Base-by-base conservation (phyloP, 2,797 vertebrate species). In the Takifugu ocellatus region DNA sequence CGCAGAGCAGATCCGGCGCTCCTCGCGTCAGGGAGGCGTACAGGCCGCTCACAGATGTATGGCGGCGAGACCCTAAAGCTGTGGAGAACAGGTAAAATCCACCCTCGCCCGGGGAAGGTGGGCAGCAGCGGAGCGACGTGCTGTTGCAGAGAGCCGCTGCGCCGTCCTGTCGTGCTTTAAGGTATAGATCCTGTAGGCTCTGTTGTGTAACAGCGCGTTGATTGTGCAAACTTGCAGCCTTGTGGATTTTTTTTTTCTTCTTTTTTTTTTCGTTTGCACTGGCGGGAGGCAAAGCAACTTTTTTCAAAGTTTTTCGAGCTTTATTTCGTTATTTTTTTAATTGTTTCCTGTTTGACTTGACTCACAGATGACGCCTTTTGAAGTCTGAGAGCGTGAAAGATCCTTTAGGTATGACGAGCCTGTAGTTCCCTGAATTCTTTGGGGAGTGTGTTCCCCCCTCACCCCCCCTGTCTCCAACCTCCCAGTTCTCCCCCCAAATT, bases 401-500 rank as follows among this genome's bases (percentile, higher is more conserved):
- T 25, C 46, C 46, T 48, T 11, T 25, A 48, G 21, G 56, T 25
- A 14, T 14, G 36, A 39, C 11, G 11, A 66, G 64, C 52, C 49
- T 67, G 59, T 62, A 48, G 61, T 53, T 67, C 21, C 54, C 25
- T 69, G 50, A 57, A 74, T 52, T 54, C 54, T 69, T 59, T n/a
- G 65, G 45, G 44, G 54, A 47, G 62, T 51, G 43, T 65, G 54
- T 50, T 47, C 72, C 82, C 55, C 81, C 75, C 81, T 74, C 69
- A 69, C 74, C 77, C 70, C 78, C 78, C 12, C 52, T 33, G 45
- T 67, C 60, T 68, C 63, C 72, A 83, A 61, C 82, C 82, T 79
- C 85, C 78, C 70, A 74, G 75, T 83, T 75, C 68, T 73, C 74
- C 77, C 74, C 79, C 78, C 76, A 82, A 81, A 89, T 89, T 87